Evolutionary conservation across 2,888 invertebrate species (phyloP), one percentile per base, ranked within the genome.

Genomic region (Cylloceria caligata): DNA sequence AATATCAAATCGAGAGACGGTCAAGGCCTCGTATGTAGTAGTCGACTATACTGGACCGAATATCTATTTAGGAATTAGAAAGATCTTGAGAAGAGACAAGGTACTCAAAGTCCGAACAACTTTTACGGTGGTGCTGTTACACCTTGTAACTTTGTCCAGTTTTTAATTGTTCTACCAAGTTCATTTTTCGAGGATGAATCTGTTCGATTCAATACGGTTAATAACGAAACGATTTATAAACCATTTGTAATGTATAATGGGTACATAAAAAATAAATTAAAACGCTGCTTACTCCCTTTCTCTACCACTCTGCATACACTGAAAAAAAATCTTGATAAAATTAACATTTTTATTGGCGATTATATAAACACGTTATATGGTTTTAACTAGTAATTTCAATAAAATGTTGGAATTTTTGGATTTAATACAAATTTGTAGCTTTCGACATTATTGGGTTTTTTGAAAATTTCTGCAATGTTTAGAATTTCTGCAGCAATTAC

Each of bases 1-100:
- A 65, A 49, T 67, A 34, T 88, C 86, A 88, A 89, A 88, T 85
- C 82, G 67, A 79, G 84, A 77, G 76, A 62, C 86, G 86, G 86
- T 88, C 87, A 89, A 88, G 89, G 88, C 78, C 81, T 62, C 24
- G 24, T 27, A 13, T 13, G 11, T 13, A 5, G 39, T 39, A 13
- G 24, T 9, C 9, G 34, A 9, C 9, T 27, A 16, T 49, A 21
- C 19, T 21, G 57, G 39, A 24, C 21, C 64, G 64, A 64, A 42
- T 64, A 42, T 62, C 34, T 62, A 11, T 16, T 13, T 42, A 21
- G 13, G 42, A 72, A 72, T 57, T 60, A 34, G 45, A 19, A 42
- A 21, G 71, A 60, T 60, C 34, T 19, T 30, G 19, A 19, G 45
- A 34, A 60, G 34, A 34, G 60, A 47, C n/a, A 57, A 60, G 19